Conservation (phyloP, 2,888 invertebrate species). For the Mellilla xanthometata region DNA sequence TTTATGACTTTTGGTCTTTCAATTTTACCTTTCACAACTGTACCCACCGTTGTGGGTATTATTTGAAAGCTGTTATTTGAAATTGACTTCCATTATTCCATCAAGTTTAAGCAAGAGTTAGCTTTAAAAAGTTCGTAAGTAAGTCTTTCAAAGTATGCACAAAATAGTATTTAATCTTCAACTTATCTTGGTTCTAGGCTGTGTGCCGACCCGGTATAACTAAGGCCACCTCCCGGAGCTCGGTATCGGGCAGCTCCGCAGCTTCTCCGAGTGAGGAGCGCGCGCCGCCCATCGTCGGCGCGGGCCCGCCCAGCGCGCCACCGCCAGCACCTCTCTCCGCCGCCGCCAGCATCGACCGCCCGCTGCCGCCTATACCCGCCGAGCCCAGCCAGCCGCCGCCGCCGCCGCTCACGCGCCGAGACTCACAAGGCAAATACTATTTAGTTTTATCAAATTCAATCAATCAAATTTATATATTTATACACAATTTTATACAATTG, state of each 20-base stretch:
- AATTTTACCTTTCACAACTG: too few relatives aligned
- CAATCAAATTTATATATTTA: too few relatives aligned
- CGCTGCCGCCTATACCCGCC: constrained; percentile 84
- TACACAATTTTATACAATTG: too few relatives aligned
- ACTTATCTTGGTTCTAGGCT: constrained; percentile 46
- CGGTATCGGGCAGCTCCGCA: constrained; percentile 77
- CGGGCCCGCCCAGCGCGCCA: constrained; percentile 67
- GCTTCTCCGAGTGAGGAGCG: constrained; percentile 69
- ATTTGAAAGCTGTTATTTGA: too few relatives aligned
- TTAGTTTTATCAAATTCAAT: too few relatives aligned
- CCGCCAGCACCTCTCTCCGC: constrained; percentile 67
- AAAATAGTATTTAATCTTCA: too few relatives aligned
- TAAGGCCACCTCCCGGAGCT: constrained; percentile 69
- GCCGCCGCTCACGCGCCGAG: constrained; percentile 81
- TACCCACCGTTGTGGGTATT: too few relatives aligned
- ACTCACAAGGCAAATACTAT: constrained; percentile 85
- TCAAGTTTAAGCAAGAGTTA: too few relatives aligned
- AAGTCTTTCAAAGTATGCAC: too few relatives aligned
- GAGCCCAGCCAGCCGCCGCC: constrained; percentile 76
- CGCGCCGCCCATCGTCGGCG: constrained; percentile 44
- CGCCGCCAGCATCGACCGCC: constrained; percentile 76
- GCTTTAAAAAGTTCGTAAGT: too few relatives aligned
- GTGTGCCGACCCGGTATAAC: constrained; percentile 73
- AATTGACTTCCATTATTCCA: too few relatives aligned
- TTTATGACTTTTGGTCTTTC: too few relatives aligned